These are phyloP conservation scores for Nipponia nippon DNA, from an alignment of 2,113 vertebrate species.

Conservation along the genomic window DNA sequence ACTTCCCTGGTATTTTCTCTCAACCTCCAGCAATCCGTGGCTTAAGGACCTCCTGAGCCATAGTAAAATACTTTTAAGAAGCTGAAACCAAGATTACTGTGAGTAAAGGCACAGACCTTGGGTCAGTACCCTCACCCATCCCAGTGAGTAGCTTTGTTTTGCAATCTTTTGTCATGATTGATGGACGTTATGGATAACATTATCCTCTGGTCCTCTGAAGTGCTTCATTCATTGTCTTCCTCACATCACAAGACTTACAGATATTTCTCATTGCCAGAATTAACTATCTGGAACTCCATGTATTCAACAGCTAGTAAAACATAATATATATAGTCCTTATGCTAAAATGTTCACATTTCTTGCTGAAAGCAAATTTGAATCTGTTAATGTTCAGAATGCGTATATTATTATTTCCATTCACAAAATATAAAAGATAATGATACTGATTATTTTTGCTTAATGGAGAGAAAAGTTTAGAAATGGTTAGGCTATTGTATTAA, in stretches of 20 bases:
- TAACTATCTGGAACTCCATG: neutral
- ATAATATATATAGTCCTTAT: neutral
- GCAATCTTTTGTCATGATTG: neutral
- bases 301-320: neutral
- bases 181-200: neutral
- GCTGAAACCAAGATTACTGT: neutral
- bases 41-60: neutral
- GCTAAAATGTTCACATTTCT: neutral
- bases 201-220: neutral
- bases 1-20: neutral
- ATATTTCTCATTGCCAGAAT: neutral
- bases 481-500: neutral
- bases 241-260: neutral
- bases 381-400: neutral
- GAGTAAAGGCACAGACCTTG: neutral
- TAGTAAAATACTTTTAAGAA: neutral
- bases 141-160: neutral
- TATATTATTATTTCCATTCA: neutral
- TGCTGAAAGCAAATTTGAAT: neutral
- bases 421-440: neutral
- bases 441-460: slow-evolving; percentile 26
- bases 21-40: neutral
- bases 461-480: neutral
- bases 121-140: neutral
- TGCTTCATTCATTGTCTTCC: neutral